Evolutionary conservation across 1,140 invertebrate genomes (phyloP).

Genomic region (Mizuhopecten yessoensis): DNA sequence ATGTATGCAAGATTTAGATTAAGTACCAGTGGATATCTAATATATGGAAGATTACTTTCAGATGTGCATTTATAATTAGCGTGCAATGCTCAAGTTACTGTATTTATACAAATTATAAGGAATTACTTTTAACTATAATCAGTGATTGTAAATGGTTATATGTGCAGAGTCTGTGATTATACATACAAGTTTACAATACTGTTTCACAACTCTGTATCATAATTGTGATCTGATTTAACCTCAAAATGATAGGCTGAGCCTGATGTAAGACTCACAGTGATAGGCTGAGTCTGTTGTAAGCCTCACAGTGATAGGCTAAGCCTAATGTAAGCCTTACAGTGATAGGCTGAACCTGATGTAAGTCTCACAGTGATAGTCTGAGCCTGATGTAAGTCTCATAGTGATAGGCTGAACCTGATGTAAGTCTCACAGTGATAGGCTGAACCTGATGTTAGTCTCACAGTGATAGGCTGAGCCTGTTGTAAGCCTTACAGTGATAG

Average conservation of each 20-base stretch:
- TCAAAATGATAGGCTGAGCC: too few species aligned
- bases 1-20: background rate
- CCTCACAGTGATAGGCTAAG: too few species aligned
- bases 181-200: background rate
- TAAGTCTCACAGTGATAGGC: background rate
- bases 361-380: background rate
- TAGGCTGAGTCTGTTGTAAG: too few species aligned
- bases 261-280: too few species aligned
- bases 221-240: too few species aligned
- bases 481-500: background rate
- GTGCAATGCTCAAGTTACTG: conserved; percentile 25
- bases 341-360: background rate
- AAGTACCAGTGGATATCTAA: background rate
- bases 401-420: too few species aligned
- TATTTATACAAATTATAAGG: background rate
- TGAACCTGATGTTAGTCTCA: background rate
- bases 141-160: background rate
- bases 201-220: background rate
- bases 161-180: background rate
- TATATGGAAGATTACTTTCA: background rate
- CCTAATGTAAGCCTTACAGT: too few species aligned
- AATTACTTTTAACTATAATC: too few species aligned
- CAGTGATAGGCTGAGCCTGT: background rate
- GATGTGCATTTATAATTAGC: conserved; percentile 26
- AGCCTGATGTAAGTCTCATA: too few species aligned